These are phyloP conservation scores for Peromyscus maniculatus DNA, from an alignment of 2,113 vertebrate species.

Conservation along the genomic window DNA sequence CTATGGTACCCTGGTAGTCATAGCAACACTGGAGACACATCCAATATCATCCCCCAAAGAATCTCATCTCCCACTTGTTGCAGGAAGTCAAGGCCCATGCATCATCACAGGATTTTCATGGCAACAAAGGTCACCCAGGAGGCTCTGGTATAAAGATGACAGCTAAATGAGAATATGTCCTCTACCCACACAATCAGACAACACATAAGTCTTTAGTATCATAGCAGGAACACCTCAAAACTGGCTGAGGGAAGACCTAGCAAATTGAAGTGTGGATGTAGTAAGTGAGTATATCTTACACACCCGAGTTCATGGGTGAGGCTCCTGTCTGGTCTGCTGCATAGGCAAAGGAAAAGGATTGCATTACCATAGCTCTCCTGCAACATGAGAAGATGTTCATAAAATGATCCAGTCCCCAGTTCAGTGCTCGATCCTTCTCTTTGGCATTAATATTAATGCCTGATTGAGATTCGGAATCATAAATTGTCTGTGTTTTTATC, in stretches of 20 bases:
- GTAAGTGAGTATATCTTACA: background rate
- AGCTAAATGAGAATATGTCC: background rate
- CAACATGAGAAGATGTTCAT: conserved; percentile 90
- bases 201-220: background rate
- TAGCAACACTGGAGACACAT: background rate
- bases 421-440: conserved; percentile 69
- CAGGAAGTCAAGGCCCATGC: background rate
- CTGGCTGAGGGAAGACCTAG: background rate
- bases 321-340: background rate
- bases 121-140: background rate
- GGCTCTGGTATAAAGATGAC: background rate
- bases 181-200: background rate
- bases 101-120: background rate
- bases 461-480: conserved; percentile 56
- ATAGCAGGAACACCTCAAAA: background rate
- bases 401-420: conserved; percentile 86
- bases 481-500: conserved; percentile 58
- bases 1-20: background rate
- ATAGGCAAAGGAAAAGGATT: background rate
- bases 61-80: background rate
- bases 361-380: conserved; percentile 93
- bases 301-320: background rate
- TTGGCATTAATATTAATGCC: background rate
- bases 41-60: background rate
- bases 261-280: background rate